These are phyloP conservation scores for Latrodectus geometricus DNA, from an alignment of 1,140 invertebrate genomes.

Conservation along the genomic window DNA sequence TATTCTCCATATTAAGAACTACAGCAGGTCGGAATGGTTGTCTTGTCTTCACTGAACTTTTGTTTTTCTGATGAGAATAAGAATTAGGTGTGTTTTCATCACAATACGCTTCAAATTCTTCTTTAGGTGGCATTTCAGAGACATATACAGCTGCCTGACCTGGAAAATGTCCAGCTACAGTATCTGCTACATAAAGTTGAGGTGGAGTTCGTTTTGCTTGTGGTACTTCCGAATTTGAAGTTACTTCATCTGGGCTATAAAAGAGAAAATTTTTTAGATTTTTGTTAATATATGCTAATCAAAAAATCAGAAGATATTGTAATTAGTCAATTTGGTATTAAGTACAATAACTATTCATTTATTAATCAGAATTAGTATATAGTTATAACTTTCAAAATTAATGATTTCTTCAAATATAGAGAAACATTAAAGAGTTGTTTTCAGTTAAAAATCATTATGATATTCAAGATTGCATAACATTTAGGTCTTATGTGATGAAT, in stretches of 20 bases:
- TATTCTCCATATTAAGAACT: slow-evolving; percentile 40
- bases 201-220: slow-evolving; percentile 47
- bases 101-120: slow-evolving; percentile 49
- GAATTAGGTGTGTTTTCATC: slow-evolving; percentile 34
- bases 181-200: slow-evolving; percentile 44
- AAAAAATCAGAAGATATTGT: too few relatives aligned
- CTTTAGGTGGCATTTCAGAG: slow-evolving; percentile 44
- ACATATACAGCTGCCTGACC: slow-evolving; percentile 51
- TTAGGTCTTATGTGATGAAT: too few relatives aligned
- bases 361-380: too few relatives aligned
- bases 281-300: too few relatives aligned
- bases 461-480: too few relatives aligned
- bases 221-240: slow-evolving; percentile 38
- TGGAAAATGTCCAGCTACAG: slow-evolving; percentile 40
- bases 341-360: too few relatives aligned
- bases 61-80: slow-evolving; percentile 34
- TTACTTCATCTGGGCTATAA: slow-evolving; percentile 38
- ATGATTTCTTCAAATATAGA: background rate
- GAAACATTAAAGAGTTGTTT: background rate
- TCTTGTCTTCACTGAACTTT: background rate
- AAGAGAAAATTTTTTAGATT: background rate
- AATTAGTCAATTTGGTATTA: too few relatives aligned
- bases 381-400: background rate
- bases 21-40: slow-evolving; percentile 26
- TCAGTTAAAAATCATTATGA: background rate